phyloP scores from a whole-genome alignment of 2,113 vertebrate species.

The Hymenochirus boettgeri region DNA sequence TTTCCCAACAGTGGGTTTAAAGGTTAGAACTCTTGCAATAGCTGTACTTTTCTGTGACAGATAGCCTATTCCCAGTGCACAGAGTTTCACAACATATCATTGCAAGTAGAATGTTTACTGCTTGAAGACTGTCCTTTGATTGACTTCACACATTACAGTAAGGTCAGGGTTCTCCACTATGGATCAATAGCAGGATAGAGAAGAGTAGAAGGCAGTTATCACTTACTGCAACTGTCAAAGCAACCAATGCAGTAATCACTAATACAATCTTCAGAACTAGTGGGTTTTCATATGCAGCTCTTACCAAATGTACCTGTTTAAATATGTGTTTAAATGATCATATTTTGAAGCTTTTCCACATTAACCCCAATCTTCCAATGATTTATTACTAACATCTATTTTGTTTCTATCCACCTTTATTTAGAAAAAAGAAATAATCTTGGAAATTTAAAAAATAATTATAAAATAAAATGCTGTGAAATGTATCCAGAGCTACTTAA shows the following conservation, averaged over 20 bases:
- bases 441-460: too few species aligned
- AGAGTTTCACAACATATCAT: slow-evolving; percentile 38
- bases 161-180: slow-evolving; percentile 40
- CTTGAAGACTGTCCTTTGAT: slow-evolving; percentile 27
- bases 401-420: neutral
- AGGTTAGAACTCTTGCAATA: slow-evolving; percentile 26
- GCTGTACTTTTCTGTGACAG: slow-evolving; percentile 6
- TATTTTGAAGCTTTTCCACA: neutral
- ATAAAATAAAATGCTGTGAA: too few species aligned
- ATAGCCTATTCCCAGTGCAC: slow-evolving; percentile 18
- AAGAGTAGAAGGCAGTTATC: slow-evolving; percentile 17
- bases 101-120: slow-evolving; percentile 3
- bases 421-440: too few species aligned
- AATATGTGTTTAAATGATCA: slow-evolving; percentile 2
- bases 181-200: slow-evolving; percentile 36
- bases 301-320: neutral
- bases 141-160: slow-evolving; percentile 40
- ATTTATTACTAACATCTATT: neutral
- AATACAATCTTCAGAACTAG: neutral
- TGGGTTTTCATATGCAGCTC: neutral
- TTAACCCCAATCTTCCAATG: neutral
- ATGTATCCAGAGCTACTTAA: too few species aligned
- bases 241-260: neutral
- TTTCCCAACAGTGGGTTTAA: slow-evolving; percentile 9
- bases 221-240: neutral